Evolutionary conservation across 1,140 invertebrate genomes (phyloP).

Genomic region (Pachyrhynchus sulphureomaculatus): DNA sequence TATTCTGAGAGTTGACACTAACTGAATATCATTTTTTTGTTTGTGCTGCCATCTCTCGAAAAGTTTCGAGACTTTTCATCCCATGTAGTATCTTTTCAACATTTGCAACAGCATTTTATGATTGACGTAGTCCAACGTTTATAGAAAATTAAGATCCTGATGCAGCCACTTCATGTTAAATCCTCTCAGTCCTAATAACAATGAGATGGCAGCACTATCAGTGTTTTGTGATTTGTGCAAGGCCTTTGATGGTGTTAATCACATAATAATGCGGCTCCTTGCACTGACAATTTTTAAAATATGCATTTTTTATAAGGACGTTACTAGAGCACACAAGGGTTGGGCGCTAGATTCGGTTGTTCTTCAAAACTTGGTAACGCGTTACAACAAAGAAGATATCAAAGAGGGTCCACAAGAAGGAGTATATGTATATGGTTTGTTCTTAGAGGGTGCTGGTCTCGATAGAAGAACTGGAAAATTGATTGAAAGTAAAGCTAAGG

Average conservation of each 20-base stretch:
- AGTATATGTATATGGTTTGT: conserved; percentile 92
- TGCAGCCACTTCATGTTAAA: too few species aligned
- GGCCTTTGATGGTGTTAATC: too few species aligned
- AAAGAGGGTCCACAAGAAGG: conserved; percentile 88
- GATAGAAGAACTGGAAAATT: conserved; percentile 85
- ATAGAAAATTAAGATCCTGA: too few species aligned
- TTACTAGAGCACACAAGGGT: conserved; percentile 91
- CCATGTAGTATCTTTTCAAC: too few species aligned
- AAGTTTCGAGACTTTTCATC: too few species aligned
- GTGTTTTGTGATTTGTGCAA: too few species aligned
- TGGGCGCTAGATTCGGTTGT: conserved; percentile 97
- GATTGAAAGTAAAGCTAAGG: conserved; percentile 90
- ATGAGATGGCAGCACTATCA: too few species aligned
- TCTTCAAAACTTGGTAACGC: conserved; percentile 92
- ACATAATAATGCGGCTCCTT: background rate
- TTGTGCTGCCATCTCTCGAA: too few species aligned
- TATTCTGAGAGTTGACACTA: too few species aligned
- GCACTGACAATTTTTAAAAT: background rate
- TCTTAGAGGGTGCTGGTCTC: conserved; percentile 90
- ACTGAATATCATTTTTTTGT: too few species aligned
- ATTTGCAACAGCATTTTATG: too few species aligned
- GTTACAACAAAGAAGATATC: conserved; percentile 85
- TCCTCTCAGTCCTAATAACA: too few species aligned
- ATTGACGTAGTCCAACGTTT: background rate
- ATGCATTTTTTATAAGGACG: conserved; percentile 67